Evolutionary conservation across 2,888 invertebrate genomes (phyloP), one percentile per base, ranked within the genome.

Genomic region (Nasonovia ribisnigri): DNA sequence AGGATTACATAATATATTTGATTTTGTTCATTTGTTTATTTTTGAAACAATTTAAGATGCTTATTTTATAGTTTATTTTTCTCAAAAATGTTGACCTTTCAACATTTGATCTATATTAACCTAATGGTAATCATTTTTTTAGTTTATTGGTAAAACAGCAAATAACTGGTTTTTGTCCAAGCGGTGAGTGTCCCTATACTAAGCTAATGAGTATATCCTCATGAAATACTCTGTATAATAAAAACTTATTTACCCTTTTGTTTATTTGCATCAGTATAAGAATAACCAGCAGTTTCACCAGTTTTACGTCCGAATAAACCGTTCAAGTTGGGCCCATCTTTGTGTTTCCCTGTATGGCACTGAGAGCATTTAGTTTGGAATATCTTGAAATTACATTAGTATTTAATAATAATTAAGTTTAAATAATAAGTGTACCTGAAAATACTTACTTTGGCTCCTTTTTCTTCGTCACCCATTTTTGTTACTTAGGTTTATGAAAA

Each of bases 321-420:
- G 95, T 97, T 96, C 46, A 99, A 97, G 96, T 99, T 99, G 94
- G 99, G 99, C 29, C 99, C 99, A 95, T 98, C 98, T 96, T 99
- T 99, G 96, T 99, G 99, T 96, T 99, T 99, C 95, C 99, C 99
- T 93, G 99, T 99, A 96, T 99, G 99, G 96, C 99, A 99, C 96
- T 99, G 99, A 42, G 98, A 97, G 96, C 99, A 99, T 96, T 98
- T 97, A 96, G 98, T 98, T 93, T 99, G 98, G 96, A 99, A 99
- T 54, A 95, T 95, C 95, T 95, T 94, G 94, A 90, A 92, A 94
- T 86, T 51, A 94, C 92, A 90, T 6, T 51, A 92, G 84, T 36
- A 67, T 16, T 67, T 67, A 67, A 67, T 67, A 42, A n/a, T 46
- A 46, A 46, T 8, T 46, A 10, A 46, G 8, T 91, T 11, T 67